Conservation (phyloP, 2,888 invertebrate species). For the Ophraella communa region DNA sequence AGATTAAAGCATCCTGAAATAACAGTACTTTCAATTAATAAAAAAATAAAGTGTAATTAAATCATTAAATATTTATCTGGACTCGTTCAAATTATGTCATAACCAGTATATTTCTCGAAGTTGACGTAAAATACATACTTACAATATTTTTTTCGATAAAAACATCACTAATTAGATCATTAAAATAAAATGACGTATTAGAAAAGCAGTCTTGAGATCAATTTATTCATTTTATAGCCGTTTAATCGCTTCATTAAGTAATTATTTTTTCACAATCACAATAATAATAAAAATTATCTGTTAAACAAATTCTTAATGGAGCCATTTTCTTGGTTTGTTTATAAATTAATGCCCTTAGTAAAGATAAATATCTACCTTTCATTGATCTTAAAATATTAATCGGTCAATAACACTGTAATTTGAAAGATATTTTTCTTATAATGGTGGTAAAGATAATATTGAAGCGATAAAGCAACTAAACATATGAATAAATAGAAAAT, state of each 20-base stretch:
- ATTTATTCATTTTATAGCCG: slow-evolving; percentile 21
- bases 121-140: background rate
- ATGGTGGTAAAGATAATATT: no score
- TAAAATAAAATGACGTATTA: background rate
- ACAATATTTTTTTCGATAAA: background rate
- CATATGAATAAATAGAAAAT: no score
- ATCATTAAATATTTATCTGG: background rate
- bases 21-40: no score
- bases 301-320: slow-evolving; percentile 14
- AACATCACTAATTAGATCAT: background rate
- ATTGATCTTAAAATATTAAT: background rate
- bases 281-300: slow-evolving; percentile 28
- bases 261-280: slow-evolving; percentile 19
- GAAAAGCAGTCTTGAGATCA: background rate
- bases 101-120: background rate
- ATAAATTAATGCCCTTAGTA: background rate
- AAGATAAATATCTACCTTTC: background rate
- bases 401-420: background rate
- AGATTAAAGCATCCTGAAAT: no score
- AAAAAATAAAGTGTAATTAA: background rate
- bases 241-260: slow-evolving; percentile 31
- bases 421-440: no score
- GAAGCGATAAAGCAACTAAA: no score
- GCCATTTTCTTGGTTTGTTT: background rate
- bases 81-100: background rate